These are phyloP conservation scores for Pipistrellus kuhlii DNA, from an alignment of 2,797 vertebrate genomes.

Conservation along the genomic window DNA sequence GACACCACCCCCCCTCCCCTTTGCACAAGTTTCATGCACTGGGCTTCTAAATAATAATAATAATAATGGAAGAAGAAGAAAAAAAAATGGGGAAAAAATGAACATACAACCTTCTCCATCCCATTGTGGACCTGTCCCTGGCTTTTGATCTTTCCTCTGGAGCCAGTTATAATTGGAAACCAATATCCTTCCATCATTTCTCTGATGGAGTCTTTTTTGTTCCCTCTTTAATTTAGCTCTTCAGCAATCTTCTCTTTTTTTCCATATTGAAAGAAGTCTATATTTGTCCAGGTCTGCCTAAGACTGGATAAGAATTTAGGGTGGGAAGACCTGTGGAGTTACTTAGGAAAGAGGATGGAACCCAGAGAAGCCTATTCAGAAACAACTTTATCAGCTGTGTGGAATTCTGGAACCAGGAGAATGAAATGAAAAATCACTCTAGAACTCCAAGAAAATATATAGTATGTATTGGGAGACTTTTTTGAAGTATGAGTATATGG, in stretches of 20 bases:
- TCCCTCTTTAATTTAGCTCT: conserved; percentile 46
- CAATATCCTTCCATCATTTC: neutral
- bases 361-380: neutral
- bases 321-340: neutral
- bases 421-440: neutral
- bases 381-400: neutral
- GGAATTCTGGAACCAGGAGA: neutral
- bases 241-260: conserved; percentile 52
- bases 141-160: neutral
- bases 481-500: neutral
- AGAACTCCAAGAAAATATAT: neutral
- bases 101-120: neutral
- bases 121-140: neutral
- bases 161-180: conserved; percentile 17
- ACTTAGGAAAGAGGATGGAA: neutral
- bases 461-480: neutral
- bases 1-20: too few species aligned
- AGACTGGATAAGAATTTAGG: neutral
- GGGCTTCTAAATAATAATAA: too few species aligned
- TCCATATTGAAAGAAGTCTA: neutral
- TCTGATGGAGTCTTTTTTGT: conserved; percentile 36
- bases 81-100: neutral
- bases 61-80: too few species aligned
- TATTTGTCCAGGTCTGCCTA: neutral
- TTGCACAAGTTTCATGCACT: too few species aligned